These are phyloP conservation scores for Laspeyria flexula DNA, from an alignment of 2,888 invertebrate genomes.

Conservation along the genomic window DNA sequence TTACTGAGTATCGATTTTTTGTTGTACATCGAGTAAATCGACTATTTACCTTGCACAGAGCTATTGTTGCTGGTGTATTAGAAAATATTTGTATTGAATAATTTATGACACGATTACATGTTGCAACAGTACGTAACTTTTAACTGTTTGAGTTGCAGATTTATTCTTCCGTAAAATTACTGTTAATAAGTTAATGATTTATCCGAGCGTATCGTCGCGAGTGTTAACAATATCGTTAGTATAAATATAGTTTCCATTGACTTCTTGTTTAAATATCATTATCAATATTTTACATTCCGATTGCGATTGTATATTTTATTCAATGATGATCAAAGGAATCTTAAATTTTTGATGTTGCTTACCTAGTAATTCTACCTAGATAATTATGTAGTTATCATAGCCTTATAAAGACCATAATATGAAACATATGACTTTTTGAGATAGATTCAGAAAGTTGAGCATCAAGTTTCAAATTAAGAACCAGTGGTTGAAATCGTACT, in stretches of 20 bases:
- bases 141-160: slow-evolving; percentile 22
- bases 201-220: slow-evolving; percentile 1
- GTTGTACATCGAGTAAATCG: slow-evolving; percentile 13
- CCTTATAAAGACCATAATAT: no score
- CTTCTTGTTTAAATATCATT: background rate
- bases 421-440: no score
- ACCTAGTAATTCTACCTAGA: no score
- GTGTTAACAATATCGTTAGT: slow-evolving; percentile 11
- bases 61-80: slow-evolving; percentile 26
- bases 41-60: slow-evolving; percentile 21
- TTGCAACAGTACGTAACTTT: slow-evolving; percentile 37
- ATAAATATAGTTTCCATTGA: slow-evolving; percentile 3
- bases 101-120: slow-evolving; percentile 46
- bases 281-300: no score
- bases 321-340: no score
- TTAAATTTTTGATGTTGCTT: no score
- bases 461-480: no score
- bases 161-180: slow-evolving; percentile 42
- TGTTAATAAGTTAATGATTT: slow-evolving; percentile 19
- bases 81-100: slow-evolving; percentile 45
- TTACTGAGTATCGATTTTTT: slow-evolving; percentile 12
- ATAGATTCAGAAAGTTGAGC: no score
- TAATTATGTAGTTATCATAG: no score
- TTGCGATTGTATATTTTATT: no score
- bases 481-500: no score